Evolutionary conservation across 2,888 invertebrate genomes (phyloP).

Genomic region (Lasioglossum zephyrum): DNA sequence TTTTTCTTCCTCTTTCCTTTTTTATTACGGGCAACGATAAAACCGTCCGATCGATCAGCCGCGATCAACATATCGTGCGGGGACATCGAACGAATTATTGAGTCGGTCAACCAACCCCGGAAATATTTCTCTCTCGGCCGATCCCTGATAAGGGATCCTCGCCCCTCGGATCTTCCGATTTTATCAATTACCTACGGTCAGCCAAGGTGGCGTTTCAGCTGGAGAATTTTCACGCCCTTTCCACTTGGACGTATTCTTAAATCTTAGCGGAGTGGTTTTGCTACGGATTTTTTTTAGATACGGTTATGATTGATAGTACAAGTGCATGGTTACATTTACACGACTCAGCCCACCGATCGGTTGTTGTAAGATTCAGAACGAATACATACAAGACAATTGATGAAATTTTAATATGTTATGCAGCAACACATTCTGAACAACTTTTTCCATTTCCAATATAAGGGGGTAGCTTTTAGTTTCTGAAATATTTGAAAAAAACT

Average conservation of each 20-base stretch:
- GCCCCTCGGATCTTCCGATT: neutral
- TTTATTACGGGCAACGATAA: slow-evolving; percentile 44
- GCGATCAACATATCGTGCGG: slow-evolving; percentile 54
- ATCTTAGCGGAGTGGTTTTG: no score
- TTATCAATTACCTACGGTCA: neutral
- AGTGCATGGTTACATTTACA: no score
- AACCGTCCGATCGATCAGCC: slow-evolving; percentile 49
- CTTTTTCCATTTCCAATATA: no score
- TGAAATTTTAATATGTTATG: no score
- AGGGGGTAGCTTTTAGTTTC: no score
- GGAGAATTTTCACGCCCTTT: neutral
- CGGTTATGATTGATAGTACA: no score
- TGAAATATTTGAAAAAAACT: no score
- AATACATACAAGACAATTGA: no score
- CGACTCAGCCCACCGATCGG: no score
- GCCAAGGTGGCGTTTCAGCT: neutral
- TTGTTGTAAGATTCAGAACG: no score
- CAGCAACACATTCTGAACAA: no score
- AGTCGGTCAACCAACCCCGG: neutral
- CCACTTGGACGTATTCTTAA: neutral
- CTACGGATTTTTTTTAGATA: no score
- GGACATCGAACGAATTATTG: slow-evolving; percentile 45
- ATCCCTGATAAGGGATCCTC: neutral
- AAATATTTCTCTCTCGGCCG: slow-evolving; percentile 1
- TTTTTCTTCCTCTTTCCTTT: neutral